Evolutionary conservation across 1,140 invertebrate species (phyloP).

Genomic region (Brachionus paranguensis): DNA sequence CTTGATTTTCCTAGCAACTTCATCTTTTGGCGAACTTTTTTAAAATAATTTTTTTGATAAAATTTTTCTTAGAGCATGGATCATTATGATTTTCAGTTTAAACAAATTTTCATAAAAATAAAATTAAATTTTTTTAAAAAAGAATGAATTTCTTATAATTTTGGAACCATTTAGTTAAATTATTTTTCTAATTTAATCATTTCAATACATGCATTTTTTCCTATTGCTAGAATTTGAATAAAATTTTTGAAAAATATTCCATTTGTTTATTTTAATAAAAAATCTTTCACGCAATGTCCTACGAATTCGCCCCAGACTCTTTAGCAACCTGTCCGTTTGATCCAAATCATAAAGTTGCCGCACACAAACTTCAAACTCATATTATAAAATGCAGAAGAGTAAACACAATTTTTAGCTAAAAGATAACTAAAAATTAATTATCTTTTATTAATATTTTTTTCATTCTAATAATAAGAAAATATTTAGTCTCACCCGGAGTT

Average conservation of each 20-base stretch:
- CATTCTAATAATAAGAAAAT: not conserved
- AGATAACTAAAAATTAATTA: not conserved
- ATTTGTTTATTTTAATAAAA: not conserved
- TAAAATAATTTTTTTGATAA: no score
- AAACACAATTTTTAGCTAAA: not conserved
- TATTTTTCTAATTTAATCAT: not conserved
- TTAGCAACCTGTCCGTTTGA: constrained; percentile 1
- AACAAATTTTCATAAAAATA: no score
- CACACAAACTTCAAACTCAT: not conserved
- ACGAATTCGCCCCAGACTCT: not conserved
- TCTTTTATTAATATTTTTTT: not conserved
- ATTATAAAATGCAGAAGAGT: constrained; percentile 21
- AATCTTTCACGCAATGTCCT: not conserved
- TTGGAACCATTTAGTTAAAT: not conserved
- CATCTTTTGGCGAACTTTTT: no score
- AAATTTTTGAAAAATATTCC: not conserved
- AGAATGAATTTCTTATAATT: not conserved
- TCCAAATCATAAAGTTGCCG: not conserved
- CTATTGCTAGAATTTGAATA: not conserved
- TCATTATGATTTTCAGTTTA: no score
- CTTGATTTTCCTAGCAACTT: no score
- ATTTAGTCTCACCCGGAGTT: constrained; percentile 1
- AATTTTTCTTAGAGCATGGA: no score
- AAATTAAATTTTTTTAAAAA: not conserved
- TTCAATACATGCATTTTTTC: not conserved